Percentiles rank a stretch among this genome's conserved stretches.
These are phyloP conservation scores for Cinclus mexicanus DNA, from an alignment of 2,113 vertebrate species.

Conservation along the genomic window DNA sequence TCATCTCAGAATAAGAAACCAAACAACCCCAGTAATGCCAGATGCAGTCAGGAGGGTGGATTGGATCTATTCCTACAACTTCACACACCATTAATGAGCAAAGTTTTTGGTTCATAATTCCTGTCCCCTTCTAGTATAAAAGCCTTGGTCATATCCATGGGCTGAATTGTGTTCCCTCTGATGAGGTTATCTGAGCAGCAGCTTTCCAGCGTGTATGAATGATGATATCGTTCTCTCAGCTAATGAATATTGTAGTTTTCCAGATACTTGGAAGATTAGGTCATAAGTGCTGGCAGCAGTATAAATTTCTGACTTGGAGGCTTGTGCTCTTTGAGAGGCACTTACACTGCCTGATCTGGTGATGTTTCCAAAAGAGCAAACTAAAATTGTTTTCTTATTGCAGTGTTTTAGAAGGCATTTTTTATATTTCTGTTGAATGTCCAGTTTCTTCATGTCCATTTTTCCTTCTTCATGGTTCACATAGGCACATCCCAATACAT, in stretches of 20 bases:
- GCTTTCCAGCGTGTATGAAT: background rate
- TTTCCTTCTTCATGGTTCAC: background rate
- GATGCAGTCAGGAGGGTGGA: background rate
- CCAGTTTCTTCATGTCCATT: background rate
- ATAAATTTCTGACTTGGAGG: background rate
- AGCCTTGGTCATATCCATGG: background rate
- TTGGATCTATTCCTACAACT: background rate
- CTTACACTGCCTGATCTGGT: background rate
- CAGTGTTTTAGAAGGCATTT: background rate
- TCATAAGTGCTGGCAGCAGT: constrained; percentile 18
- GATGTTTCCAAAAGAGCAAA: background rate
- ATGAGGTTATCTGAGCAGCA: background rate
- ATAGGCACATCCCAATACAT: background rate
- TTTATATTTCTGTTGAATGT: background rate
- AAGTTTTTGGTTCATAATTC: background rate
- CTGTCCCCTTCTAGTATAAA: background rate
- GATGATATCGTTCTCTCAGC: constrained; percentile 21
- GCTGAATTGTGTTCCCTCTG: background rate
- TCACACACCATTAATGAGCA: background rate
- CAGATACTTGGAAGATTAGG: constrained; percentile 44
- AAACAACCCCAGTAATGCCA: background rate
- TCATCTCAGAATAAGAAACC: background rate
- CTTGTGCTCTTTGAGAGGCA: background rate
- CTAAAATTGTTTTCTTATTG: background rate
- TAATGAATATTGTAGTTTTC: constrained; percentile 20